These are phyloP conservation scores for Leptonema lineaticorne DNA, from an alignment of 1,140 invertebrate species.

Conservation along the genomic window DNA sequence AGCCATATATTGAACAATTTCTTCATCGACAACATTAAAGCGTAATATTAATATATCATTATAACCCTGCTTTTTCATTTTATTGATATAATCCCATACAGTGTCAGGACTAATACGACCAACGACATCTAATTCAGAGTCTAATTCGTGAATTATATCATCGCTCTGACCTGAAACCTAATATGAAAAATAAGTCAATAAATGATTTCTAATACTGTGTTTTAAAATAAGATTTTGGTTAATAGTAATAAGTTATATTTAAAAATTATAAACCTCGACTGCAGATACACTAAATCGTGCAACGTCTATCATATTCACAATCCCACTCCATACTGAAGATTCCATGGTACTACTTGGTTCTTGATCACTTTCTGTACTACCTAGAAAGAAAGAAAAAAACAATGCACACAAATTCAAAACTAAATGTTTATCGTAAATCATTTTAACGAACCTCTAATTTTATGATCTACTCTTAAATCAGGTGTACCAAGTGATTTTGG, in stretches of 20 bases:
- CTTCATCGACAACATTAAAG: slow-evolving; percentile 78
- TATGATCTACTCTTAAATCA: not conserved
- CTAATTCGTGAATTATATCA: slow-evolving; percentile 71
- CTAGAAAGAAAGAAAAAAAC: not conserved
- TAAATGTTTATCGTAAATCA: not conserved
- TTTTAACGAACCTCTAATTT: not conserved
- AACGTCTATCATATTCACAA: slow-evolving; percentile 87
- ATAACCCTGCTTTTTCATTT: slow-evolving; percentile 83
- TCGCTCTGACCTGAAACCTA: slow-evolving; percentile 65
- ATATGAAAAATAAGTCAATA: not conserved
- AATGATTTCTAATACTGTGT: not conserved
- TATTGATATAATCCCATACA: slow-evolving; percentile 91
- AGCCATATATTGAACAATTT: slow-evolving; percentile 82
- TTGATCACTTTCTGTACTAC: slow-evolving; percentile 61
- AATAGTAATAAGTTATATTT: not conserved
- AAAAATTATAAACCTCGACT: slow-evolving; percentile 63
- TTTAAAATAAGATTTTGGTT: not conserved
- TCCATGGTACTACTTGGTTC: slow-evolving; percentile 63
- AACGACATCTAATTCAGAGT: slow-evolving; percentile 81
- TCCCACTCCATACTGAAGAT: slow-evolving; percentile 78
- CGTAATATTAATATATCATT: slow-evolving; percentile 86
- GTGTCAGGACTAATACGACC: slow-evolving; percentile 87
- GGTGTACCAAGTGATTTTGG: slow-evolving; percentile 13
- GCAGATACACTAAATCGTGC: slow-evolving; percentile 84
- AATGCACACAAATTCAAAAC: not conserved